Evolutionary conservation across 2,113 vertebrate species (phyloP).

Genomic region (Triplophysa dalaica): DNA sequence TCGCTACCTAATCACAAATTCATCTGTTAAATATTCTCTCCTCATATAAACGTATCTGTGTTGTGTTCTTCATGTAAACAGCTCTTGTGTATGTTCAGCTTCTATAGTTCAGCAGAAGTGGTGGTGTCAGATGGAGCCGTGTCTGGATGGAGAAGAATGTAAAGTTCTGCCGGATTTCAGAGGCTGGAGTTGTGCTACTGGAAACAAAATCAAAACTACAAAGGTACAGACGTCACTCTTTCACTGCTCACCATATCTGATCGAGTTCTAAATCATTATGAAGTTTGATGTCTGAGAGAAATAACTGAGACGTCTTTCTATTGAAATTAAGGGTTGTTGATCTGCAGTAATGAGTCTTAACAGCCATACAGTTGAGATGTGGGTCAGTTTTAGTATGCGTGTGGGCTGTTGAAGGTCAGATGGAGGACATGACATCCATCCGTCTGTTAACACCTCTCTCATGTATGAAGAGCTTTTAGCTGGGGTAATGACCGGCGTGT

Average conservation of each 20-base stretch:
- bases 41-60: too few species aligned
- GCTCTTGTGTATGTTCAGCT: conserved; percentile 66
- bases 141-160: conserved; percentile 96
- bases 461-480: conserved; percentile 41
- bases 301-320: too few species aligned
- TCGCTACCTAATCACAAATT: too few species aligned
- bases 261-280: too few species aligned
- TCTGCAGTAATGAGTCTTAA: too few species aligned
- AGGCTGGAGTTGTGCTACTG: conserved; percentile 96
- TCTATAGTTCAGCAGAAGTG: conserved; percentile 98
- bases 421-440: background rate
- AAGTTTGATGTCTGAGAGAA: too few species aligned
- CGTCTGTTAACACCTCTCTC: background rate
- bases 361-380: too few species aligned
- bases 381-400: too few species aligned
- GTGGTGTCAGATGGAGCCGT: conserved; percentile 99
- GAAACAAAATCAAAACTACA: conserved; percentile 98
- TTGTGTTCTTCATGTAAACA: too few species aligned
- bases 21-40: too few species aligned
- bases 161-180: conserved; percentile 97
- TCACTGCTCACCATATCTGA: too few species aligned
- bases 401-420: background rate
- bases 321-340: too few species aligned
- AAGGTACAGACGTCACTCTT: conserved; percentile 74
- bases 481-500: conserved; percentile 54